Conservation (phyloP, 2,113 vertebrate species). For the Aramus guarauna region DNA sequence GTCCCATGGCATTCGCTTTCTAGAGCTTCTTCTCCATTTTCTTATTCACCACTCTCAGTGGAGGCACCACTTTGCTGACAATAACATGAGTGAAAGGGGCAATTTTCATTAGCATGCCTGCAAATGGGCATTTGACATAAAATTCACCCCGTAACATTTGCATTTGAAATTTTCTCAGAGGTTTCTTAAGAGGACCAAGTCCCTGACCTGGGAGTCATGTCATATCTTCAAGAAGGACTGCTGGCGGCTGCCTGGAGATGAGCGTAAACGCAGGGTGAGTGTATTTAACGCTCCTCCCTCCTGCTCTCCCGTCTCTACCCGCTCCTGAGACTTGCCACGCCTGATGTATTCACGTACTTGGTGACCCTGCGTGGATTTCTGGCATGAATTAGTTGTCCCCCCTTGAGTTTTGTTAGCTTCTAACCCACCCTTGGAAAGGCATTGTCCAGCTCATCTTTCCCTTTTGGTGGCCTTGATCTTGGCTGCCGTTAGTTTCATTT, state of each 20-base stretch:
- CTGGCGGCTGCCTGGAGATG: background rate
- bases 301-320: background rate
- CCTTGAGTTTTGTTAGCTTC: background rate
- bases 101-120: background rate
- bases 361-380: background rate
- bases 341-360: background rate
- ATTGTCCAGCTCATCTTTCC: background rate
- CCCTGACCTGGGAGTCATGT: background rate
- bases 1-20: background rate
- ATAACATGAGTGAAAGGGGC: background rate
- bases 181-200: background rate
- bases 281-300: background rate
- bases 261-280: accelerated
- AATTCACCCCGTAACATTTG: background rate
- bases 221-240: background rate
- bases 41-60: background rate
- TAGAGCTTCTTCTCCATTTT: background rate
- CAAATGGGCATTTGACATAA: background rate
- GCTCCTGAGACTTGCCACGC: background rate
- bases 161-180: accelerated
- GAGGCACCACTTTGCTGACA: background rate
- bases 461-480: background rate
- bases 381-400: background rate
- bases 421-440: background rate
- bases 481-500: background rate